A percentile compares a stretch with the other conserved stretches of the same genome.
These are phyloP conservation scores for Lasioglossum baleicum DNA, from an alignment of 1,140 invertebrate species.

Conservation along the genomic window DNA sequence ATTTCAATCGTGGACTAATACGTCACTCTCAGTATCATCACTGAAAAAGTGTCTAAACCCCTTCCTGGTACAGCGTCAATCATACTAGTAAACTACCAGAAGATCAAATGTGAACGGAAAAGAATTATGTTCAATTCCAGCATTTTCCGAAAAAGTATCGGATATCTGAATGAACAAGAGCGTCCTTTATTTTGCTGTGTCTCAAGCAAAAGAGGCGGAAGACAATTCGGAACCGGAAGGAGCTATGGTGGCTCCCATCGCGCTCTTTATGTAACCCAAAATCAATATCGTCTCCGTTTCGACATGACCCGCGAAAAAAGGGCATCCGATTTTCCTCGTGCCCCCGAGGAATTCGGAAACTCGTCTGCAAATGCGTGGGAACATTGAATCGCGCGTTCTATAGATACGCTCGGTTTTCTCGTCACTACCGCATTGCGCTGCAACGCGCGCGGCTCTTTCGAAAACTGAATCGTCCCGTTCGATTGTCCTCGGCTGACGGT, in stretches of 20 bases:
- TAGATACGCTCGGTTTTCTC: not conserved
- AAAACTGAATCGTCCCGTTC: not conserved
- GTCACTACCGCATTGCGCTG: slow-evolving; percentile 46
- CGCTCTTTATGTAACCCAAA: slow-evolving; percentile 33
- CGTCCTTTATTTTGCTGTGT: not conserved
- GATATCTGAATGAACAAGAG: too few species aligned
- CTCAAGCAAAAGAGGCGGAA: not conserved
- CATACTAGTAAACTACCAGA: too few species aligned
- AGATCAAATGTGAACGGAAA: too few species aligned
- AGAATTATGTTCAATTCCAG: too few species aligned
- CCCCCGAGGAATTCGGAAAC: not conserved
- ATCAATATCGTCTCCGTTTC: slow-evolving; percentile 34
- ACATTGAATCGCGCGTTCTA: not conserved
- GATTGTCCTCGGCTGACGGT: not conserved
- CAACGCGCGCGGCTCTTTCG: slow-evolving; percentile 32
- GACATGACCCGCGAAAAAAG: too few species aligned
- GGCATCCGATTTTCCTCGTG: not conserved
- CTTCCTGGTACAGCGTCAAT: too few species aligned
- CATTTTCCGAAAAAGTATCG: too few species aligned
- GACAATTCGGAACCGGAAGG: not conserved
- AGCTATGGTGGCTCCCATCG: slow-evolving; percentile 2
- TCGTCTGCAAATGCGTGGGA: not conserved
- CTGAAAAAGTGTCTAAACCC: too few species aligned
- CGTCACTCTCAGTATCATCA: too few species aligned
- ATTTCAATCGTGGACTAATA: too few species aligned